Evolutionary conservation across 2,797 vertebrate genomes (phyloP), one percentile per base, ranked within the genome.

Genomic region (Kryptolebias ocellatus): DNA sequence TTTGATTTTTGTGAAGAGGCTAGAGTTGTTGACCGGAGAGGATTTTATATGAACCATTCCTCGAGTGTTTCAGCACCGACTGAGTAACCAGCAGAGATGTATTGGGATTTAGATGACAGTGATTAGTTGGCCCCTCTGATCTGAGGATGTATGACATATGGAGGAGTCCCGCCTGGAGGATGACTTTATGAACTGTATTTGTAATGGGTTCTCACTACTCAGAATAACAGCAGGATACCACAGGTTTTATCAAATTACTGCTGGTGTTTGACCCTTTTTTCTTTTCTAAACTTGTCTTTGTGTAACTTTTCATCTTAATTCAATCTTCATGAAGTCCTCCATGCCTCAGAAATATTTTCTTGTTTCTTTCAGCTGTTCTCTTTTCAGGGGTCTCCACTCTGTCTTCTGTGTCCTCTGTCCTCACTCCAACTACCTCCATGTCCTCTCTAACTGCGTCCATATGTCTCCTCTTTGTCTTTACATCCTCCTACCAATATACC

Each of bases 31-130:
- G 66, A 86, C 75, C 39, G 66, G 6, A 59, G 50, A 75, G 28
- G 51, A 28, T 64, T 83, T 55, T 39, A 51, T 61, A 79, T 50
- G 84, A 86, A 84, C 75, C 69, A 64, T 57, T 79, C 78, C 72
- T 86, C 86, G 81, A 79, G 72, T 88, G 81, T 67, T 76, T n/a
- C 74, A 68, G 39, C 10, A 14, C 10, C 89, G 83, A 82, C 80
- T 59, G 57, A 72, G 64, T 67, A 66, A 68, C 66, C 74, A 67
- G 55, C 46, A 77, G 52, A 78, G 71, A 51, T 75, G 66, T 18
- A 53, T 76, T 87, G 31, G 60, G 78, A 67, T 67, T 65, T 64
- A 80, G 62, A 75, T 81, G 80, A 78, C 85, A 82, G 70, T 71
- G 70, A 87, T 53, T 77, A 74, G 77, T 67, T 52, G 50, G 57